Percentiles rank a stretch among this genome's conserved stretches.
Conservation (phyloP, 2,888 invertebrate species). For the Erebia ligea region DNA sequence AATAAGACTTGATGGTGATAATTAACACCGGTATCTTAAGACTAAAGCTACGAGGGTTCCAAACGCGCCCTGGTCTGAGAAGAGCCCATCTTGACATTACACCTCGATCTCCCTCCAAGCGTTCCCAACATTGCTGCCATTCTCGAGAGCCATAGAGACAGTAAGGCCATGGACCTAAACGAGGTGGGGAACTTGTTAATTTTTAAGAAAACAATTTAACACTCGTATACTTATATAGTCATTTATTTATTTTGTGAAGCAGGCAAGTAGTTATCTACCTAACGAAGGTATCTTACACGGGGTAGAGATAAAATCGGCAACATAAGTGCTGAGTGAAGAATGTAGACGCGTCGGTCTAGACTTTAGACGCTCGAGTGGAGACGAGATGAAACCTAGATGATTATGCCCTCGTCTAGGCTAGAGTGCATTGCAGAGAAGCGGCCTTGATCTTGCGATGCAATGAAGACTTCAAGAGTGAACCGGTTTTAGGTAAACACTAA, state of each 20-base stretch:
- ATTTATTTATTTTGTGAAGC: neutral
- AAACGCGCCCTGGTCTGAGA: too few relatives aligned
- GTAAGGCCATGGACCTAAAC: too few relatives aligned
- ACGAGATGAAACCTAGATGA: slow-evolving; percentile 26
- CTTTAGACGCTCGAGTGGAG: slow-evolving; percentile 25
- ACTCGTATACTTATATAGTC: neutral
- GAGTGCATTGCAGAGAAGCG: slow-evolving; percentile 19
- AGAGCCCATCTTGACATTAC: too few relatives aligned
- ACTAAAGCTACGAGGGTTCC: too few relatives aligned
- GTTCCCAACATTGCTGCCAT: too few relatives aligned
- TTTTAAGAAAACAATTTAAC: neutral
- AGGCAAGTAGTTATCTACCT: neutral
- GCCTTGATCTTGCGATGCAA: slow-evolving; percentile 21
- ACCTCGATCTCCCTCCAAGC: too few relatives aligned
- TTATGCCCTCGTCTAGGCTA: slow-evolving; percentile 21
- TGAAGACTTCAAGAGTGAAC: neutral
- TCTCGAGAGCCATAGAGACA: too few relatives aligned
- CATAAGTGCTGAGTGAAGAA: slow-evolving; percentile 28
- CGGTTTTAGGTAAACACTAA: neutral
- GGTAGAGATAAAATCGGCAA: slow-evolving; percentile 12
- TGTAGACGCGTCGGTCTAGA: slow-evolving; percentile 29
- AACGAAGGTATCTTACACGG: neutral
- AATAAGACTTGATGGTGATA: too few relatives aligned
- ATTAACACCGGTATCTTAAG: too few relatives aligned
- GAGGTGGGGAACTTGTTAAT: neutral